Conservation (phyloP, 2,888 invertebrate genomes). For the Sinhomidia bicolor region DNA sequence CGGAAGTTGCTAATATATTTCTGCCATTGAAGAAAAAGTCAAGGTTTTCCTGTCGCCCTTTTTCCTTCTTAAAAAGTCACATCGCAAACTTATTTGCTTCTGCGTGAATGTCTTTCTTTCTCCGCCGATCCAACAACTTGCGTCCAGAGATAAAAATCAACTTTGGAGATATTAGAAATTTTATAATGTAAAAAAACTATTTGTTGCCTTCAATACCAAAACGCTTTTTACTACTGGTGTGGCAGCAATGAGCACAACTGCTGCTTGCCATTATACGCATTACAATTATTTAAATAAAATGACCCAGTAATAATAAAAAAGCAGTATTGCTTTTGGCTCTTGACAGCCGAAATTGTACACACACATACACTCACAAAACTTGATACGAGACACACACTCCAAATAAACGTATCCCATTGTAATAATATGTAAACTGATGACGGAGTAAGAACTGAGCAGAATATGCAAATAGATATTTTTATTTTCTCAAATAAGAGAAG, state of each 20-base stretch:
- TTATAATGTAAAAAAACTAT: slow-evolving; percentile 7
- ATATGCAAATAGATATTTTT: too few species aligned
- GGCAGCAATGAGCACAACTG: background rate
- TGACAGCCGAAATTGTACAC: background rate
- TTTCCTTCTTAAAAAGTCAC: background rate
- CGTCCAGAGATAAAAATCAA: slow-evolving; percentile 8
- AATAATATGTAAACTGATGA: too few species aligned
- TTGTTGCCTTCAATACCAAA: slow-evolving; percentile 10
- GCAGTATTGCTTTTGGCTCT: background rate
- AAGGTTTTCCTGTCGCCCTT: slow-evolving; percentile 32
- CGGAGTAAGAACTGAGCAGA: too few species aligned
- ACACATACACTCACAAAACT: background rate
- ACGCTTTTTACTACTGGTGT: background rate
- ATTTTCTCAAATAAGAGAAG: background rate
- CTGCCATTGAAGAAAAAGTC: slow-evolving; percentile 35
- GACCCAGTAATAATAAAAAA: slow-evolving; percentile 3
- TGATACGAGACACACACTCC: too few species aligned
- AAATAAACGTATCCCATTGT: too few species aligned
- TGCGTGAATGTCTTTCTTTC: slow-evolving; percentile 2
- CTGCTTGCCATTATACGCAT: background rate
- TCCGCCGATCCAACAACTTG: background rate
- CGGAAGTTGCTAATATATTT: slow-evolving; percentile 47
- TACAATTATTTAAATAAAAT: slow-evolving; percentile 23
- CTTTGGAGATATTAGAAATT: slow-evolving; percentile 1
- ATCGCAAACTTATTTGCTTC: too few species aligned